Evolutionary conservation across 2,113 vertebrate genomes (phyloP).

Genomic region (Catagonus wagneri): DNA sequence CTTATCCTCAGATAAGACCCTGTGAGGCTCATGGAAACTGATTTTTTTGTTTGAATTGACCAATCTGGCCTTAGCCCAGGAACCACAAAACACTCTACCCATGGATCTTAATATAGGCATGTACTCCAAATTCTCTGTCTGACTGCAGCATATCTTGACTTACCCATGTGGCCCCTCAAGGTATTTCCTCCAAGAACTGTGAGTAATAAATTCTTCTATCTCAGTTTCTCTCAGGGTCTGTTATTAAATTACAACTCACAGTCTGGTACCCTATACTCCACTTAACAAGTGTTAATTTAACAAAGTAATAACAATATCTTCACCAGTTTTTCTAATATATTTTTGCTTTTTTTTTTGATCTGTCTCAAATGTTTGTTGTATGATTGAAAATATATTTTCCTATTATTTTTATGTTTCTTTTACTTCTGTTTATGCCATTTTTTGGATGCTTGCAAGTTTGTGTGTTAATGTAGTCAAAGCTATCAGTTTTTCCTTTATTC

Average conservation of each 20-base stretch:
- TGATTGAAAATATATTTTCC: conserved; percentile 27
- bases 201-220: neutral
- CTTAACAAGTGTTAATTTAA: conserved; percentile 9
- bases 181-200: neutral
- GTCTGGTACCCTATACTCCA: neutral
- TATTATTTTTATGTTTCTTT: neutral
- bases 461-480: neutral
- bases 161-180: neutral
- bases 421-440: neutral
- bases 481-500: neutral
- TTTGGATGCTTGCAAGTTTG: neutral
- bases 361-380: neutral
- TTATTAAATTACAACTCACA: neutral
- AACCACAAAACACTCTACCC: neutral
- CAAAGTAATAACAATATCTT: neutral
- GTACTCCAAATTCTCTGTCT: neutral
- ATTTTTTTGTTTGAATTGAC: neutral
- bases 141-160: neutral
- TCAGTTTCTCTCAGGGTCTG: neutral
- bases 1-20: neutral
- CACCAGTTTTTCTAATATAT: neutral
- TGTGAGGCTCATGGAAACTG: neutral
- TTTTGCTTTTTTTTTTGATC: neutral
- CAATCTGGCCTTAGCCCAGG: neutral
- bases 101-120: neutral